Percentiles rank a stretch among this genome's conserved stretches.
phyloP scores from a whole-genome alignment of 2,113 vertebrate species.

The Upupa epops region DNA sequence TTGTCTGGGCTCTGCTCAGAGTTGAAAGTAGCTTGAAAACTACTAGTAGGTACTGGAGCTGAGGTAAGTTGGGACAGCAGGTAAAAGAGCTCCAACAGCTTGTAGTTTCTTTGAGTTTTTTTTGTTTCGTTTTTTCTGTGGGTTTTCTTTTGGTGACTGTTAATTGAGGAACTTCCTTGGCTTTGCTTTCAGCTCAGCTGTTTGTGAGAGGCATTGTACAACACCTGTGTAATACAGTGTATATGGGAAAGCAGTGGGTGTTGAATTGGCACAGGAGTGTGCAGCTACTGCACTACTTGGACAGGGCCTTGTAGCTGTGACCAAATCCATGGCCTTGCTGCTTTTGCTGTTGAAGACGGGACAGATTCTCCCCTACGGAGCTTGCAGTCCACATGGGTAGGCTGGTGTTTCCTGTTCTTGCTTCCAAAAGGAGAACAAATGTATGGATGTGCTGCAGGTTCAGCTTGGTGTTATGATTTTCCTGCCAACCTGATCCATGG shows the following conservation, averaged over 20 bases:
- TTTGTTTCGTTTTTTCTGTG: background rate
- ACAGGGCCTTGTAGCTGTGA: background rate
- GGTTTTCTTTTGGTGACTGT: background rate
- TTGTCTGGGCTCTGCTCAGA: background rate
- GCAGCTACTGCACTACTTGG: rapidly evolving
- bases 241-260: background rate
- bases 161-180: background rate
- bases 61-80: background rate
- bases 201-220: background rate
- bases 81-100: background rate
- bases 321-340: background rate
- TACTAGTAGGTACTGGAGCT: background rate
- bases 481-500: background rate
- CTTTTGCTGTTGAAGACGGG: background rate
- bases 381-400: rapidly evolving
- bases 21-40: background rate
- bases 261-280: background rate
- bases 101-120: background rate
- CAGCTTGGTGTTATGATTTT: background rate
- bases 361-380: background rate
- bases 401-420: background rate
- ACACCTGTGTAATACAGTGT: rapidly evolving
- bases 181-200: background rate
- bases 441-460: background rate
- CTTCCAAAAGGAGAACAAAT: background rate